Evolutionary conservation across 1,140 invertebrate genomes (phyloP), one percentile per base, ranked within the genome.

Genomic region (Cataglyphis hispanica): DNA sequence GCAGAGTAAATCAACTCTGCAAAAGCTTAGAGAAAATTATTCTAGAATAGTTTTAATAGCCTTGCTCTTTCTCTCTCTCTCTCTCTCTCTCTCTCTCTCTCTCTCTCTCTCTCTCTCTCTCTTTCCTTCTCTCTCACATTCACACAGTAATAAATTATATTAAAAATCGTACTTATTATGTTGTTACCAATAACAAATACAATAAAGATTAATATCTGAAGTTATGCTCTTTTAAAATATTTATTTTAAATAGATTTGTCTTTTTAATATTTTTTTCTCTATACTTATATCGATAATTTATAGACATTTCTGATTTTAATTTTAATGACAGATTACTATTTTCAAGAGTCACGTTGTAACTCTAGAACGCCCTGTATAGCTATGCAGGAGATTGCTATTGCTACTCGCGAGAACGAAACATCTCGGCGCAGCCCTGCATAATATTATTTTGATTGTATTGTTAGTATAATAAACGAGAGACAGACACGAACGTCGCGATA

Each of bases 381-480:
- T 37, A 43, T 11, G 64, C 11, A 46, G 11, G 11, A 37, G 2
- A 53, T 56, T 69, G 16, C 0, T 19, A 69, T 69, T 69, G 67
- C 64, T 56, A 3, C 8, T 80, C n/a, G 34, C 34, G 43, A 67
- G 25, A 34, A 34, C 8, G 43, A 10, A 69, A 80, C 7, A 80
- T 11, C 46, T 69, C 64, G 22, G 22, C 46, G 46, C 64, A 46
- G 63, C 87, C 86, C 87, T 84, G 87, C 87, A 80, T 84, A 83
- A 85, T 67, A 67, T 77, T 86, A 89, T 89, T 89, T 89, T 89
- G 83, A 89, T 89, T 89, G 87, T 88, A 75, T 88, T 77, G 53
- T 89, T 89, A 89, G 61, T 85, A 80, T 74, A 89, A 89, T 89
- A 69, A 89, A 89, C 72, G 84, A 83, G 75, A 77, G 58, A 77